Evolutionary conservation across 2,113 vertebrate species (phyloP).

Genomic region (Zingel zingel): DNA sequence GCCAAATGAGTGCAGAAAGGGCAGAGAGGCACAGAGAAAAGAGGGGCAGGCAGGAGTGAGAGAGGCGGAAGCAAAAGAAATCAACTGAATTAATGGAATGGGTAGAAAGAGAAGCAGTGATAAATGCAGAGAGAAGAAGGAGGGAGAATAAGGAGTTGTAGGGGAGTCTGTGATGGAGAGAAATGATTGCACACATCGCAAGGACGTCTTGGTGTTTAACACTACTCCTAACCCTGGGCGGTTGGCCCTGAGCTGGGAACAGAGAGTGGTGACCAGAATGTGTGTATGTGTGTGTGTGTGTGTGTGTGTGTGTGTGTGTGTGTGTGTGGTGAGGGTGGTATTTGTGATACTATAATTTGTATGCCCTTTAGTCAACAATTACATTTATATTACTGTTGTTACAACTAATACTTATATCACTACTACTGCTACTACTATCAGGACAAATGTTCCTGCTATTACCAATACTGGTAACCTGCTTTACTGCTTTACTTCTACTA

Average conservation of each 20-base stretch:
- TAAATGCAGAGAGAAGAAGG: constrained; percentile 1
- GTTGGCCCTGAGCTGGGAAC: constrained; percentile 57
- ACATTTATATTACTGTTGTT: constrained; percentile 7
- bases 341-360: constrained; percentile 9
- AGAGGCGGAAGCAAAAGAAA: constrained; percentile 9
- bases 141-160: neutral
- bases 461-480: too few relatives aligned
- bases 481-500: too few relatives aligned
- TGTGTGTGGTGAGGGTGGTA: neutral
- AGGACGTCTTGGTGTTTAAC: constrained; percentile 62
- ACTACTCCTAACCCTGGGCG: constrained; percentile 50
- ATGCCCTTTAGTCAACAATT: neutral
- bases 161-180: constrained; percentile 26
- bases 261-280: constrained; percentile 28
- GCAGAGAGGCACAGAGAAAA: neutral
- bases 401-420: neutral
- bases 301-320: neutral
- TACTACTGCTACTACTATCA: too few relatives aligned
- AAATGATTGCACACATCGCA: constrained; percentile 39
- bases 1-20: constrained; percentile 22
- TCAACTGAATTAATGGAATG: constrained; percentile 34
- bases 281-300: neutral
- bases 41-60: neutral
- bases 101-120: constrained; percentile 2
- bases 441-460: neutral